phyloP scores from a whole-genome alignment of 2,113 vertebrate genomes.

The Mugil cephalus region DNA sequence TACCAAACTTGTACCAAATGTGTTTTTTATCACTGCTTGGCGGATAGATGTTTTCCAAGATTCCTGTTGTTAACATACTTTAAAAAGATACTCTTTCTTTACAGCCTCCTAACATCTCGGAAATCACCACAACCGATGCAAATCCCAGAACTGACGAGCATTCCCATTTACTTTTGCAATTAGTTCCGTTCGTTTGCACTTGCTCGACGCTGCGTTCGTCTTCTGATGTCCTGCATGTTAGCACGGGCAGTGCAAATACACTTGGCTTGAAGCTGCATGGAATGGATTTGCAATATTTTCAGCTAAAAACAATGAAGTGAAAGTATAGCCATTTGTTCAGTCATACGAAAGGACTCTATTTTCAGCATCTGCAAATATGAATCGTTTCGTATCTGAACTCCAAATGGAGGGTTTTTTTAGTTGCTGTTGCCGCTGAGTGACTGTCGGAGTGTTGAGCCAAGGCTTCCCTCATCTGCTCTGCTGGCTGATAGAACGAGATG shows the following conservation, averaged over 20 bases:
- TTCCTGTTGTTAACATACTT: constrained; percentile 38
- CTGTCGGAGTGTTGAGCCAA: constrained; percentile 59
- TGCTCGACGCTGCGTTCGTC: constrained; percentile 12
- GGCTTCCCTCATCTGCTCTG: constrained; percentile 41
- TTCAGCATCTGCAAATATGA: constrained; percentile 33
- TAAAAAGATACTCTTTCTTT: constrained; percentile 21
- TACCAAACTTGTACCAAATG: constrained; percentile 55
- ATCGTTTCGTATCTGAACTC: constrained; percentile 15
- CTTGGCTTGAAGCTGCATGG: constrained; percentile 1
- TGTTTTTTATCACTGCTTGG: constrained; percentile 55
- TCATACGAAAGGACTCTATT: constrained; percentile 8
- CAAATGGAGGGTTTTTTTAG: constrained; percentile 27
- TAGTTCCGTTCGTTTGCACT: background rate
- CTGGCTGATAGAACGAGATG: constrained; percentile 42
- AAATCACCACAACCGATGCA: constrained; percentile 25
- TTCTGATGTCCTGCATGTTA: constrained; percentile 4
- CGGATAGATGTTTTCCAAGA: constrained; percentile 42
- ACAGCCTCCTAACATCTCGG: constrained; percentile 13
- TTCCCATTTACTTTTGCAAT: constrained; percentile 17
- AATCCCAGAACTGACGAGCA: background rate
- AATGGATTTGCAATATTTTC: constrained; percentile 21
- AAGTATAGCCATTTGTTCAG: constrained; percentile 9
- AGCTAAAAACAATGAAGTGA: constrained; percentile 1
- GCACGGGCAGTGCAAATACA: background rate
- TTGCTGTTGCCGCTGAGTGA: constrained; percentile 31